Conservation (phyloP, 2,888 invertebrate species). For the Serripes groenlandicus region DNA sequence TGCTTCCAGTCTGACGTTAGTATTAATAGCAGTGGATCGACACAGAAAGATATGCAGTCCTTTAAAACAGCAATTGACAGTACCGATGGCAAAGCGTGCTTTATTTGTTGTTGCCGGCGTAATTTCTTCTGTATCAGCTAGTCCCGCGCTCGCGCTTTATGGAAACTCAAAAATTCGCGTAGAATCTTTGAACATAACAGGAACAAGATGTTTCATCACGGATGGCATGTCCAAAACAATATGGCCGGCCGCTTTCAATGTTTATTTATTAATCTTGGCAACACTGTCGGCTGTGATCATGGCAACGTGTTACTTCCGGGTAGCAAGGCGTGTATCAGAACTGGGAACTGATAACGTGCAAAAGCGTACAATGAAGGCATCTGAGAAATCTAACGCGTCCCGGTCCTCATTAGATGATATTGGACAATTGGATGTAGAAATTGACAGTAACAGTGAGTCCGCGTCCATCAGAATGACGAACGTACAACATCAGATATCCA, state of each 20-base stretch:
- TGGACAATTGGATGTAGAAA: background rate
- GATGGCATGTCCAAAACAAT: constrained; percentile 35
- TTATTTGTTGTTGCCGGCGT: constrained; percentile 47
- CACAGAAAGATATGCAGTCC: constrained; percentile 63
- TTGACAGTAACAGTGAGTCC: background rate
- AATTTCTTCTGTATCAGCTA: constrained; percentile 45
- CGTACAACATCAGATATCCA: too few relatives aligned
- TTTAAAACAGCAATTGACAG: constrained; percentile 57
- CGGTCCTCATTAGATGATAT: constrained; percentile 1
- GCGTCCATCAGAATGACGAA: background rate
- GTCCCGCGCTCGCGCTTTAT: constrained; percentile 51
- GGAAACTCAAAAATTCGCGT: constrained; percentile 48
- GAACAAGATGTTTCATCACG: constrained; percentile 59
- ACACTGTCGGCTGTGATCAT: constrained; percentile 45
- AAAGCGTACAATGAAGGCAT: constrained; percentile 28
- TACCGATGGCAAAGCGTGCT: constrained; percentile 48
- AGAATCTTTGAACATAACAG: constrained; percentile 33
- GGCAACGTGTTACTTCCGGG: constrained; percentile 48
- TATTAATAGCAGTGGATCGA: constrained; percentile 61
- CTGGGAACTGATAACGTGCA: constrained; percentile 54
- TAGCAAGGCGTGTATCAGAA: constrained; percentile 55
- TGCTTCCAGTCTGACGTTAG: constrained; percentile 59
- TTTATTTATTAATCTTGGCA: constrained; percentile 55
- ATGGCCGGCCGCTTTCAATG: constrained; percentile 59
- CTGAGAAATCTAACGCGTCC: constrained; percentile 26